Percentiles rank a stretch among this genome's conserved stretches.
Conservation (phyloP, 2,888 invertebrate genomes). For the Hypsopygia costalis region DNA sequence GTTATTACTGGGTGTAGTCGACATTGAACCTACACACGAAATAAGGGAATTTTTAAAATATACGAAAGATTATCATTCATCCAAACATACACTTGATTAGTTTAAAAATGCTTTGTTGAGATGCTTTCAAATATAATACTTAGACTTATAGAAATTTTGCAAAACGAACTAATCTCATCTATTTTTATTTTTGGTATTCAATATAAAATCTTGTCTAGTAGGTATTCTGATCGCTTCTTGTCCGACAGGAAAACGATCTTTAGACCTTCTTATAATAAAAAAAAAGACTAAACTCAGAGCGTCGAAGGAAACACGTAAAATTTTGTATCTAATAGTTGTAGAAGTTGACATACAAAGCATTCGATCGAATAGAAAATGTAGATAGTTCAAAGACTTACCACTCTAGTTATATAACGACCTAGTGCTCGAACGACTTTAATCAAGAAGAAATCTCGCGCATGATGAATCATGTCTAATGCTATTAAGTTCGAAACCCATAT, state of each 20-base stretch:
- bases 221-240: not conserved
- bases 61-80: slow-evolving; percentile 50
- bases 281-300: slow-evolving; percentile 11
- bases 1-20: slow-evolving; percentile 43
- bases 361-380: slow-evolving; percentile 56
- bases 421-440: slow-evolving; percentile 35
- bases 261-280: not conserved
- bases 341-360: slow-evolving; percentile 53
- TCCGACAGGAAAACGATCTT: not conserved
- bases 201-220: not conserved
- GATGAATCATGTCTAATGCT: slow-evolving; percentile 14
- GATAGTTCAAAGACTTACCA: slow-evolving; percentile 50
- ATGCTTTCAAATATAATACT: slow-evolving; percentile 31
- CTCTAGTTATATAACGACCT: slow-evolving; percentile 55
- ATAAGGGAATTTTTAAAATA: slow-evolving; percentile 42
- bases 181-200: slow-evolving; percentile 3
- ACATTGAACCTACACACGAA: slow-evolving; percentile 47
- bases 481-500: slow-evolving; percentile 4
- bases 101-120: slow-evolving; percentile 36
- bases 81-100: slow-evolving; percentile 50
- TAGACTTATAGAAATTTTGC: slow-evolving; percentile 9
- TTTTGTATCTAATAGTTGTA: slow-evolving; percentile 18
- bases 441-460: slow-evolving; percentile 46
- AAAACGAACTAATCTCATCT: slow-evolving; percentile 14
- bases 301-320: slow-evolving; percentile 1